Base-by-base conservation (phyloP, 2,888 invertebrate genomes). In the Spodoptera picta region DNA sequence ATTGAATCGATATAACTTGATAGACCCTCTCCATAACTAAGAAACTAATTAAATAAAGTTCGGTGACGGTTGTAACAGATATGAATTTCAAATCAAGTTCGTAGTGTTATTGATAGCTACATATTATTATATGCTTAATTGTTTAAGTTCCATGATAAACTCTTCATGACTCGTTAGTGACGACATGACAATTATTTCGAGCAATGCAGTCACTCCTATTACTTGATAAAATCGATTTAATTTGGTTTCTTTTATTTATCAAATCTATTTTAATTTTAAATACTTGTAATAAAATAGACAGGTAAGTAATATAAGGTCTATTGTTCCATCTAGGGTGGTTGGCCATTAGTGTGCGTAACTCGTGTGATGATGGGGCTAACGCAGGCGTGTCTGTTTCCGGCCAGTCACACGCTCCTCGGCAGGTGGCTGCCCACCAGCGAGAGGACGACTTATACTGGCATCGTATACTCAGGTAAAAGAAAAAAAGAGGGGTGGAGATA, bases 301-400 rank as follows among this genome's bases (percentile, higher is more conserved):
- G 19, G 19, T 5, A 27, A 27, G 3, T 27, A 27, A 27, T 5
- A 27, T 5, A 27, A 36, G 36, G 7, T 36, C 9, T 7, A 36
- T 7, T 36, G 9, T 60, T 80, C 0, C 78, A 94, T 80, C 0
- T 77, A 94, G 94, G 93, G 93, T 43, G 93, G 95, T 4, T 96
- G 96, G 90, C 89, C 89, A 0, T 92, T 96, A 6, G 95, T 97
- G 1, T 96, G 97, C 77, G 90, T 90, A 0, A 95, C 96, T 52
- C 93, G 98, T 60, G 95, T 96, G 1, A 81, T 95, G 9, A 96
- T 97, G 95, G 98, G 97, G 0, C 93, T 97, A 14, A 92, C 95
- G 1, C 96, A 97, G 86, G 95, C 96, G 0, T 96, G 96, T 77
- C 87, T 96, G 45, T 95, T 95, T 77, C 96, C 97, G 1, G 95